These are phyloP conservation scores for Gambusia affinis DNA, from an alignment of 2,113 vertebrate species.

Conservation along the genomic window DNA sequence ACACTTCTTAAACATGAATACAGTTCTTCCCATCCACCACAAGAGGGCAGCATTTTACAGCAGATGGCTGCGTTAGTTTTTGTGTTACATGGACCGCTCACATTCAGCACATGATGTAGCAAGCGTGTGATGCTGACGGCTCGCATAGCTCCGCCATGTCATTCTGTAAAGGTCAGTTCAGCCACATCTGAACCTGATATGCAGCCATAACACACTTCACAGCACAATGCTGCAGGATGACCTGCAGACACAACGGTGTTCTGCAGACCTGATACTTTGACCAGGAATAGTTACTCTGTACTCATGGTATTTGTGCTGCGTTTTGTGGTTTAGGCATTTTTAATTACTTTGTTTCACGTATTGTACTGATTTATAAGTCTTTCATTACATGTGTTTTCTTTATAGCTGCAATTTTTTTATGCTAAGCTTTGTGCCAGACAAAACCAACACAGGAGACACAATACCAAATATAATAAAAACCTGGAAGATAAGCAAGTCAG, in stretches of 20 bases:
- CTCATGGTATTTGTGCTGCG: too few relatives aligned
- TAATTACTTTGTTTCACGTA: too few relatives aligned
- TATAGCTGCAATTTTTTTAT: too few relatives aligned
- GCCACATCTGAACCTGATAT: constrained; percentile 3
- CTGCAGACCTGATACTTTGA: background rate
- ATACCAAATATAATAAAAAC: too few relatives aligned
- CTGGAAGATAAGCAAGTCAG: too few relatives aligned
- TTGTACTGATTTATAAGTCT: too few relatives aligned
- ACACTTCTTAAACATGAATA: background rate
- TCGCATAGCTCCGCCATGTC: constrained; percentile 13
- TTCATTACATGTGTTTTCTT: too few relatives aligned
- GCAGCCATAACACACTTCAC: background rate
- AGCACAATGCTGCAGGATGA: background rate
- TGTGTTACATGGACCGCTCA: constrained; percentile 58
- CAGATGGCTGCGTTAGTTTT: constrained; percentile 34
- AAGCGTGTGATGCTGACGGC: constrained; percentile 60
- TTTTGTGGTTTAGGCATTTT: too few relatives aligned
- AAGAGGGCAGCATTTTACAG: constrained; percentile 61
- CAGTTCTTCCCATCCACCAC: constrained; percentile 29
- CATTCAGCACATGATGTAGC: constrained; percentile 42
- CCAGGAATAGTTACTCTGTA: too few relatives aligned
- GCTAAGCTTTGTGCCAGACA: too few relatives aligned
- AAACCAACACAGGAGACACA: too few relatives aligned
- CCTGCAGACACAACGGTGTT: background rate
- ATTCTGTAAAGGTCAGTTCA: constrained; percentile 15